Conservation (phyloP, 2,113 vertebrate genomes). For the Chionomys nivalis region DNA sequence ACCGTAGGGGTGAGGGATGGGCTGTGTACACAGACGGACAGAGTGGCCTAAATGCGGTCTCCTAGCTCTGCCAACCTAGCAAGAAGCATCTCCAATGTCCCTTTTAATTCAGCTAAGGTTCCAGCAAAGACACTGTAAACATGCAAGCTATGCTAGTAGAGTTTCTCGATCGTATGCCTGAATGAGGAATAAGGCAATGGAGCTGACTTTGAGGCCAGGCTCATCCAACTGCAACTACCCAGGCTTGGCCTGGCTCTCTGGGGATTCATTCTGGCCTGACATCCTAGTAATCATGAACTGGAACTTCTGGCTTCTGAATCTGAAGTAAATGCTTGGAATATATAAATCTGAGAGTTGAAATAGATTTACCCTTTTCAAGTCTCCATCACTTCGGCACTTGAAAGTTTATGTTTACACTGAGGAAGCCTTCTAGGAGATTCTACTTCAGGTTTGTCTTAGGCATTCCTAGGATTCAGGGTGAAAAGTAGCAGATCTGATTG, state of each 20-base stretch:
- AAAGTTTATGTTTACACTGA: slow-evolving; percentile 53
- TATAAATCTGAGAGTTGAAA: slow-evolving; percentile 59
- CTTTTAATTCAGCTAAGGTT: slow-evolving; percentile 31
- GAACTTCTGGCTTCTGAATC: slow-evolving; percentile 63
- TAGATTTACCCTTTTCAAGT: slow-evolving; percentile 66
- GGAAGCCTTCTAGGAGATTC: slow-evolving; percentile 60
- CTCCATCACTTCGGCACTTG: slow-evolving; percentile 72
- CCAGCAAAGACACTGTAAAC: slow-evolving; percentile 55
- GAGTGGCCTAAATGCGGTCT: background rate
- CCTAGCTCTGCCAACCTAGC: slow-evolving; percentile 36
- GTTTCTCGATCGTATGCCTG: slow-evolving; percentile 50
- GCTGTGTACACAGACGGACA: background rate
- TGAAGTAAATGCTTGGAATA: slow-evolving; percentile 63
- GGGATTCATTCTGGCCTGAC: slow-evolving; percentile 57
- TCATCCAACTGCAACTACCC: background rate
- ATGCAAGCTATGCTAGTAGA: slow-evolving; percentile 57
- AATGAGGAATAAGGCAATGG: slow-evolving; percentile 68
- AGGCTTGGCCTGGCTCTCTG: slow-evolving; percentile 58
- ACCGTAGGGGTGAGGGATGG: background rate
- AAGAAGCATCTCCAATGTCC: slow-evolving; percentile 52
- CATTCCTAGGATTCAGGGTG: slow-evolving; percentile 44
- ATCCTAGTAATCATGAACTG: slow-evolving; percentile 25
- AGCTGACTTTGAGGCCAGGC: slow-evolving; percentile 42
- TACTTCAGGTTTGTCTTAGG: slow-evolving; percentile 35
- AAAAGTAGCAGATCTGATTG: slow-evolving; percentile 35